phyloP scores from a whole-genome alignment of 2,797 vertebrate genomes.

The Alfaro cultratus region DNA sequence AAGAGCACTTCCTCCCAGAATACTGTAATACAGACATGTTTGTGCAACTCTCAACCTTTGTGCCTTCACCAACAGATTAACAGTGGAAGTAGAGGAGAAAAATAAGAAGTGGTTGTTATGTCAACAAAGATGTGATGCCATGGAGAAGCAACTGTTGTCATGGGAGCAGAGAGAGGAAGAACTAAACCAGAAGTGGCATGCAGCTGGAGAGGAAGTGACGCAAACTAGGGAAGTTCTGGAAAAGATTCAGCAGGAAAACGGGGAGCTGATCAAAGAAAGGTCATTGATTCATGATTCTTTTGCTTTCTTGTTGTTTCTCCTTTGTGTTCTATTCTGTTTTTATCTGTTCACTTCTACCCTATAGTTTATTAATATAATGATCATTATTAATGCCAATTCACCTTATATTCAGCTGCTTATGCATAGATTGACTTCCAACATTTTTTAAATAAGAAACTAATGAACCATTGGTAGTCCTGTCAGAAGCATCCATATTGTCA shows the following conservation, averaged over 20 bases:
- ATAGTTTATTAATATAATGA: neutral
- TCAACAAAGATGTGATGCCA: constrained; percentile 80
- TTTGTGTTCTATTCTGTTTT: neutral
- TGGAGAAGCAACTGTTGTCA: constrained; percentile 84
- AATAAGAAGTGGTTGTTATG: constrained; percentile 83
- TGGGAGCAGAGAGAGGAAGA: constrained; percentile 84
- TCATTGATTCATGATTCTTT: constrained; percentile 6
- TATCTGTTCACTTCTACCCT: neutral
- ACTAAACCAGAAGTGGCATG: constrained; percentile 70
- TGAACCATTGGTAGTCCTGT: neutral
- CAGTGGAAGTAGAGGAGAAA: constrained; percentile 85
- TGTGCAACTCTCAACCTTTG: constrained; percentile 21
- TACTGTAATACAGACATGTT: neutral
- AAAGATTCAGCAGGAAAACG: constrained; percentile 78
- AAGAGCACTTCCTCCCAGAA: constrained; percentile 15
- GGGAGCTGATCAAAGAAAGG: constrained; percentile 84
- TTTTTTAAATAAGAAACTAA: constrained; percentile 1
- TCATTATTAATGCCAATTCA: neutral
- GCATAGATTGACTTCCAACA: neutral
- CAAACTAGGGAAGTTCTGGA: constrained; percentile 74
- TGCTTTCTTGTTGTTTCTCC: neutral
- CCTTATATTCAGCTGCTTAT: neutral
- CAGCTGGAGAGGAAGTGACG: constrained; percentile 81
- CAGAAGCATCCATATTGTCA: neutral
- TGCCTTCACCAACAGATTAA: constrained; percentile 77